These are phyloP conservation scores for Chiloscyllium punctatum DNA, from an alignment of 2,797 vertebrate species.

Conservation along the genomic window DNA sequence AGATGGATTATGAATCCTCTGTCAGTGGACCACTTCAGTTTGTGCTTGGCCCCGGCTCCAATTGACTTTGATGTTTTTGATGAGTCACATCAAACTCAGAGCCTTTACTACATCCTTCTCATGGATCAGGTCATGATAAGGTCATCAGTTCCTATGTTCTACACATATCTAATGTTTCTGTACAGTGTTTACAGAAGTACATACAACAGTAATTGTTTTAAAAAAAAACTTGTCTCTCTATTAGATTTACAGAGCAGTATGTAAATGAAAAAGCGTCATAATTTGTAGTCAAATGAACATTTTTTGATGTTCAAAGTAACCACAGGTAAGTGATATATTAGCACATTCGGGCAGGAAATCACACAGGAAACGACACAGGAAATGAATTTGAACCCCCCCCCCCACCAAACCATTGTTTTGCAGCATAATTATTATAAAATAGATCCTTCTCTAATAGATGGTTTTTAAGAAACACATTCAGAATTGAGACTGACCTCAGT, in stretches of 20 bases:
- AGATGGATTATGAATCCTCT: background rate
- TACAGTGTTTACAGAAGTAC: background rate
- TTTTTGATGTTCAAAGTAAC: background rate
- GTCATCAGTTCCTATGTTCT: background rate
- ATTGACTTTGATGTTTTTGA: background rate
- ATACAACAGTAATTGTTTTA: no score
- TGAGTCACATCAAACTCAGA: background rate
- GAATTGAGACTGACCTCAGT: background rate
- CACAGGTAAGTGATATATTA: background rate
- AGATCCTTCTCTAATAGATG: background rate
- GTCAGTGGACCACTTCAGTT: background rate
- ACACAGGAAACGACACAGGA: background rate
- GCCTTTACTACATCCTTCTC: background rate
- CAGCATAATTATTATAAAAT: background rate
- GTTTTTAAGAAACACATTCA: background rate
- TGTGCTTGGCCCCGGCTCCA: background rate
- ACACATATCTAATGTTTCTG: background rate
- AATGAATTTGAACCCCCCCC: background rate
- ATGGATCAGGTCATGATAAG: background rate
- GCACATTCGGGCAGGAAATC: background rate
- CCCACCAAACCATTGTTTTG: background rate
- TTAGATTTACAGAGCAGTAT: background rate
- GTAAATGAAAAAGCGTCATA: background rate
- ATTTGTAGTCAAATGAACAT: background rate
- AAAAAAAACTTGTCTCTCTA: background rate